Evolutionary conservation across 64 coral and sea anemone genomes (phyloP).

Genomic region (Acropora yongei): DNA sequence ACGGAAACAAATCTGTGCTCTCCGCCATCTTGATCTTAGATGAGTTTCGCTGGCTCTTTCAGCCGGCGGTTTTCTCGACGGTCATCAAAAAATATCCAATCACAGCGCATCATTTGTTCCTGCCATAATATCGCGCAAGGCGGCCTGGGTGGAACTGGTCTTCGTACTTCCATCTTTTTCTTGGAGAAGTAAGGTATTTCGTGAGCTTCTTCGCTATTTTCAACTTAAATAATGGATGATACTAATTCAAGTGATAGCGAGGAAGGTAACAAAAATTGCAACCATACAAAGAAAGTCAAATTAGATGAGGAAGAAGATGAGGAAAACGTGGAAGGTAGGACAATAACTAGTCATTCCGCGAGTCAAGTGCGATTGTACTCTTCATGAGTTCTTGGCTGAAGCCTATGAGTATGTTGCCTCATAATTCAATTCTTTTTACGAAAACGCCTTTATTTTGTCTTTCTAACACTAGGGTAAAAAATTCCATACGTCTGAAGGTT

Average conservation of each 20-base stretch:
- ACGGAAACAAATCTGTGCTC: not conserved
- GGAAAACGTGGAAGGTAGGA: not conserved
- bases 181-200: too few relatives aligned
- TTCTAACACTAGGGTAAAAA: slow-evolving; percentile 9
- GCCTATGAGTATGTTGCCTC: slow-evolving; percentile 13
- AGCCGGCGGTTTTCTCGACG: not conserved
- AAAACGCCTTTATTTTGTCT: not conserved
- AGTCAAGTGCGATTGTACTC: slow-evolving; percentile 14
- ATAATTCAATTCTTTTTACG: slow-evolving; percentile 8
- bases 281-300: not conserved
- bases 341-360: too few relatives aligned
- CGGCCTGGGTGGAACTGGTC: too few relatives aligned
- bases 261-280: not conserved
- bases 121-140: too few relatives aligned
- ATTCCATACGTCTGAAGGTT: slow-evolving; percentile 11
- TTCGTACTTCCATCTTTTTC: too few relatives aligned
- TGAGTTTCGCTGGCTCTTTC: not conserved
- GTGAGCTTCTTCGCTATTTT: too few relatives aligned
- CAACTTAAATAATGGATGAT: not conserved
- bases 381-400: not conserved
- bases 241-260: not conserved
- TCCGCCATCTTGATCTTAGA: not conserved
- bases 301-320: not conserved
- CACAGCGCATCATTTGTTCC: not conserved
- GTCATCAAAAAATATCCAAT: not conserved